Evolutionary conservation across 2,888 invertebrate species (phyloP).

Genomic region (Eupithecia inturbata): DNA sequence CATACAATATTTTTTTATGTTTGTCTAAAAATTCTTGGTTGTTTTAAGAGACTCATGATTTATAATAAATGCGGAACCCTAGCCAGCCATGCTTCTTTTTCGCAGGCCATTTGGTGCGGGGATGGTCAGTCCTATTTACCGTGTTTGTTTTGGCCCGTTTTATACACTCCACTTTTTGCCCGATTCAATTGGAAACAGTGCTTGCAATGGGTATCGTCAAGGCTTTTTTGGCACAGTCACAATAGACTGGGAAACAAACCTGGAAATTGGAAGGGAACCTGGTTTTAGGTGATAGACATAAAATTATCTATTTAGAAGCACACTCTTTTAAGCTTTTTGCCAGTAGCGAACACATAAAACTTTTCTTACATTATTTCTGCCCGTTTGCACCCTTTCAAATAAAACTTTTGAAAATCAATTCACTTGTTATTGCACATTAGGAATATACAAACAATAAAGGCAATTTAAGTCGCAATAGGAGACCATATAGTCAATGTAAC

Average conservation of each 20-base stretch:
- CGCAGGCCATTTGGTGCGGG: conserved; percentile 68
- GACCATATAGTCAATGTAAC: not conserved
- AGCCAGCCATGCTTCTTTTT: conserved; percentile 63
- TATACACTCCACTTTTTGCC: conserved; percentile 60
- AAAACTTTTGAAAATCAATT: not conserved
- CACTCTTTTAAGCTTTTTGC: not conserved
- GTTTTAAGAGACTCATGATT: not conserved
- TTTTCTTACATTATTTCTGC: not conserved
- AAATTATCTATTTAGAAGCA: not conserved
- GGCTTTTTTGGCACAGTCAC: conserved; percentile 17
- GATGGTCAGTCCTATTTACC: conserved; percentile 63
- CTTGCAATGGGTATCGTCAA: conserved; percentile 25
- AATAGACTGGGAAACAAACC: conserved; percentile 14
- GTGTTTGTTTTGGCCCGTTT: conserved; percentile 64
- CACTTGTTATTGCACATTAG: not conserved
- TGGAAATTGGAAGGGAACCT: not conserved
- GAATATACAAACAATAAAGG: not conserved
- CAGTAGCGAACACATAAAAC: not conserved
- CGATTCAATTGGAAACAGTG: conserved; percentile 60
- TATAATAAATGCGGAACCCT: conserved; percentile 45
- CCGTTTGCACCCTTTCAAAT: not conserved
- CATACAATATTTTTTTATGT: no score
- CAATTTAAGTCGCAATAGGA: not conserved
- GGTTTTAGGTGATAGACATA: not conserved
- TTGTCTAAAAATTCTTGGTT: not conserved